Conservation (phyloP, 2,888 invertebrate species). For the Nemoura dubitans region DNA sequence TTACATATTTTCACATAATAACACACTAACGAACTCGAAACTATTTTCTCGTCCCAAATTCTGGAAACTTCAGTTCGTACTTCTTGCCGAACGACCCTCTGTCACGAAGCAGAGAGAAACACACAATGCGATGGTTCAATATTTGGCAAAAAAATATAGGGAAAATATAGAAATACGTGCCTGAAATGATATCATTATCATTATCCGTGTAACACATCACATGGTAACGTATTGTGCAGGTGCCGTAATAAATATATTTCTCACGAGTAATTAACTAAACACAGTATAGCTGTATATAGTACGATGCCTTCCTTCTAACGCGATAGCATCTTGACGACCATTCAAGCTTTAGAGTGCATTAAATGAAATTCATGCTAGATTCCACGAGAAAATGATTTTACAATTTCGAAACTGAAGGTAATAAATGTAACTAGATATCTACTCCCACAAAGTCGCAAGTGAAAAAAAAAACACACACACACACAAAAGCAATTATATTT, state of each 20-base stretch:
- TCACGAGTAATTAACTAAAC: neutral
- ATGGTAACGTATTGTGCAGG: neutral
- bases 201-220: neutral
- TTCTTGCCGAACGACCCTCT: neutral
- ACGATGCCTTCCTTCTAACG: neutral
- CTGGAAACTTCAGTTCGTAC: neutral
- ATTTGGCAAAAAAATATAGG: neutral
- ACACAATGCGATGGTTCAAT: neutral
- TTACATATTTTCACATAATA: neutral
- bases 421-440: neutral
- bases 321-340: neutral
- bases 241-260: neutral
- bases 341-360: neutral
- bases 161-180: neutral
- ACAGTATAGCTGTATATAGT: no score
- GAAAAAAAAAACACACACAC: no score
- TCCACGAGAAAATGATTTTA: neutral
- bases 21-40: neutral
- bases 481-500: no score
- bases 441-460: neutral
- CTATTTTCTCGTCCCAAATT: neutral
- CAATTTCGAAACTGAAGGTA: neutral
- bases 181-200: neutral
- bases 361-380: neutral
- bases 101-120: neutral